Percentiles rank a stretch among this genome's conserved stretches.
phyloP scores from a whole-genome alignment of 1,140 invertebrate species.

The Phenacoccus solenopsis region DNA sequence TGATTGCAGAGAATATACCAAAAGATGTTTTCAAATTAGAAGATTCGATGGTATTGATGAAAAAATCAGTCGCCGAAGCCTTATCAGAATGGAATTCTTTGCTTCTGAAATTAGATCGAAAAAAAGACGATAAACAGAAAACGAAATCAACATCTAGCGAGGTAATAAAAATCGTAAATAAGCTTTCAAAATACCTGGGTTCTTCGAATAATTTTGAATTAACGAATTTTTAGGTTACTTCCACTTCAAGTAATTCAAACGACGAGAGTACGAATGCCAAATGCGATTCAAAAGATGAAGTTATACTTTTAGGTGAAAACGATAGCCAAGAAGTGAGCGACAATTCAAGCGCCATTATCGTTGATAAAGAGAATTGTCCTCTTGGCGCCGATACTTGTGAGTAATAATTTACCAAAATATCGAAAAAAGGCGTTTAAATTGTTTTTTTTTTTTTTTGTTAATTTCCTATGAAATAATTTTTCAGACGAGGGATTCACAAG shows the following conservation, averaged over 20 bases:
- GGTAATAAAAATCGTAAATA: not conserved
- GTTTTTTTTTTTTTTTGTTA: not conserved
- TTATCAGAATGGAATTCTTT: conserved; percentile 52
- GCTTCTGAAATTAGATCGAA: conserved; percentile 30
- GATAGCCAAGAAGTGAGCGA: not conserved
- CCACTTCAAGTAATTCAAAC: not conserved
- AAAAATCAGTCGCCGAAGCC: conserved; percentile 47
- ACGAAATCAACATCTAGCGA: not conserved
- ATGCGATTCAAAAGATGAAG: not conserved
- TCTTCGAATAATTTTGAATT: not conserved
- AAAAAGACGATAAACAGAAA: not conserved
- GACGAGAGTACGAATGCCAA: not conserved
- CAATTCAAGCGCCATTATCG: not conserved
- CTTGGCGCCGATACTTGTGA: not conserved
- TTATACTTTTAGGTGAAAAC: not conserved
- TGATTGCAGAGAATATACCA: not conserved
- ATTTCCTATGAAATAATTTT: too few species aligned
- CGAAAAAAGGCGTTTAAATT: too few species aligned
- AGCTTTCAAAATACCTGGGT: not conserved
- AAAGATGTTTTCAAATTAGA: conserved; percentile 35
- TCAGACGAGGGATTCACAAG: not conserved
- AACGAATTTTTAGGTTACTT: not conserved
- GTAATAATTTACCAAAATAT: not conserved
- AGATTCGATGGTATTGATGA: conserved; percentile 48
- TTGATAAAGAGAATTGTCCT: too few species aligned